phyloP scores from a whole-genome alignment of 2,113 vertebrate species.

The Ramphastos sulfuratus region DNA sequence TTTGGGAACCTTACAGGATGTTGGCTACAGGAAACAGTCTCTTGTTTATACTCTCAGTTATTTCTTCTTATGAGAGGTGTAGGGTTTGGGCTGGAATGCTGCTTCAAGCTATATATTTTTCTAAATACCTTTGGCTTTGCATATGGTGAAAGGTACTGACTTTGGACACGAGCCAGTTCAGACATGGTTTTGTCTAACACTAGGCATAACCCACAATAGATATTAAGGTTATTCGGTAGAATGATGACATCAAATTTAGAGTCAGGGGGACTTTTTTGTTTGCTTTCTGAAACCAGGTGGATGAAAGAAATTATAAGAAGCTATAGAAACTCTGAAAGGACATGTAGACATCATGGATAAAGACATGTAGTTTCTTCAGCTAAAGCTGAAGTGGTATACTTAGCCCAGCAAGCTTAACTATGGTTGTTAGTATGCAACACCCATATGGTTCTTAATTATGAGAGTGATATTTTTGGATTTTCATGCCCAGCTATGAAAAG shows the following conservation, averaged over 20 bases:
- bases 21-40: background rate
- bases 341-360: background rate
- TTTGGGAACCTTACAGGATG: background rate
- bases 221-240: background rate
- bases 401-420: background rate
- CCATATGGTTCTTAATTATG: background rate
- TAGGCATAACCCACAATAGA: background rate
- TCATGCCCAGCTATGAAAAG: background rate
- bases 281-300: background rate
- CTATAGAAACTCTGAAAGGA: background rate
- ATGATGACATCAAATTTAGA: background rate
- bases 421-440: background rate
- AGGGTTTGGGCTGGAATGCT: background rate
- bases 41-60: background rate
- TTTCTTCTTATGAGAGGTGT: background rate
- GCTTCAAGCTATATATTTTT: background rate
- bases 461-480: constrained; percentile 6
- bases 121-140: background rate
- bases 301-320: background rate
- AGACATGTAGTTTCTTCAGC: background rate
- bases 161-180: background rate
- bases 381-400: background rate
- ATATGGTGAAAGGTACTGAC: background rate
- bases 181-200: background rate
- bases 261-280: background rate